phyloP scores from a whole-genome alignment of 2,888 invertebrate genomes.

The Copidosoma aretas region DNA sequence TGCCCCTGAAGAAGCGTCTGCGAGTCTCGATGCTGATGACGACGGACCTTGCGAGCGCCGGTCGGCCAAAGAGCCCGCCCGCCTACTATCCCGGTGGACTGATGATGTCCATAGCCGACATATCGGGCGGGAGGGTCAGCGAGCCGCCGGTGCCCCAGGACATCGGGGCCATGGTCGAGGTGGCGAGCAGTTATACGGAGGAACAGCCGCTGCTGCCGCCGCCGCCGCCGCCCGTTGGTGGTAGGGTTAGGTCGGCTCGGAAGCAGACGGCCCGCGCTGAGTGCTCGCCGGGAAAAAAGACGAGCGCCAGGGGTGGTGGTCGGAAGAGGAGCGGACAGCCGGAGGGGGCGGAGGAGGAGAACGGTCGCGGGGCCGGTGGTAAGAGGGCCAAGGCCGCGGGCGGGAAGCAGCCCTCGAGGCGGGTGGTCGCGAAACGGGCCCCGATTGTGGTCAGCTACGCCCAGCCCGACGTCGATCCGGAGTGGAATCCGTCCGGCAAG shows the following conservation, averaged over 20 bases:
- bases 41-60: not conserved
- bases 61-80: too few relatives aligned
- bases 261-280: slow-evolving; percentile 22
- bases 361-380: slow-evolving; percentile 10
- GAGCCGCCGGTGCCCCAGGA: slow-evolving; percentile 13
- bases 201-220: slow-evolving; percentile 22
- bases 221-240: not conserved
- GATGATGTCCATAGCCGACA: slow-evolving; percentile 55
- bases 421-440: slow-evolving; percentile 56
- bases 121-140: slow-evolving; percentile 10
- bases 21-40: slow-evolving; percentile 46
- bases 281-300: slow-evolving; percentile 36
- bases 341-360: slow-evolving; percentile 8
- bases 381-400: slow-evolving; percentile 19
- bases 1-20: slow-evolving; percentile 57
- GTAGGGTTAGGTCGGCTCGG: slow-evolving; percentile 22
- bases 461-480: slow-evolving; percentile 55
- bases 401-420: slow-evolving; percentile 33
- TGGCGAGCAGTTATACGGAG: slow-evolving; percentile 24
- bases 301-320: slow-evolving; percentile 17
- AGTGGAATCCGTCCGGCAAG: slow-evolving; percentile 55
- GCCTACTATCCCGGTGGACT: slow-evolving; percentile 43
- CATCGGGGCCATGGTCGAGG: slow-evolving; percentile 37
- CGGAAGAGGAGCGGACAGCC: too few relatives aligned
- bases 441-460: slow-evolving; percentile 56